These are phyloP conservation scores for Diacarnus erythraeanus DNA, from an alignment of 37 sponge, comb jelly and placozoan genomes.

Conservation along the genomic window DNA sequence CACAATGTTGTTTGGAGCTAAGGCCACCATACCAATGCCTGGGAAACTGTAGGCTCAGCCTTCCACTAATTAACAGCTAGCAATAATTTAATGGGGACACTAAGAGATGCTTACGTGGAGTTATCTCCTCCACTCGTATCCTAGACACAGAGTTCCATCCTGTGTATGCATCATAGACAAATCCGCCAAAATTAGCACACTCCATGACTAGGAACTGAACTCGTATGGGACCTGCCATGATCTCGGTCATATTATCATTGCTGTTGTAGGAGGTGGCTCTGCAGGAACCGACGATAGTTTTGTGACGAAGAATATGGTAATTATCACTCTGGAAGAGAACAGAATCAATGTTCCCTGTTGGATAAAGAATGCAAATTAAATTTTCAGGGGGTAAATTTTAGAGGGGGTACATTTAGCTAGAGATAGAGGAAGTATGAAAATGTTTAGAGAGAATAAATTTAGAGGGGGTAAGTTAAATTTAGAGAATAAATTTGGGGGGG, in stretches of 20 bases:
- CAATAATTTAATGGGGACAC: too few species aligned
- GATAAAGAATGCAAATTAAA: too few species aligned
- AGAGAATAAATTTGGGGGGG: too few species aligned
- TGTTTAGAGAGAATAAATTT: too few species aligned
- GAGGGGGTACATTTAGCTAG: too few species aligned
- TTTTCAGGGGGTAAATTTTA: too few species aligned
- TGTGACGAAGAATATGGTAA: conserved; percentile 28
- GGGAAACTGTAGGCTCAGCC: too few species aligned
- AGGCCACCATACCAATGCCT: too few species aligned
- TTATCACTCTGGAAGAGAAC: conserved; percentile 24
- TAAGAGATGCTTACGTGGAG: conserved; percentile 23
- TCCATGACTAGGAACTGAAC: conserved; percentile 57
- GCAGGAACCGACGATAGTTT: conserved; percentile 14
- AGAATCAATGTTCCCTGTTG: conserved; percentile 22
- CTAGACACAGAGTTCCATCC: conserved; percentile 68
- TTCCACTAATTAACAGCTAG: too few species aligned
- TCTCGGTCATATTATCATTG: not conserved
- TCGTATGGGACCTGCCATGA: conserved; percentile 13
- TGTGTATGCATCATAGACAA: conserved; percentile 72
- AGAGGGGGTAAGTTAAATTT: too few species aligned
- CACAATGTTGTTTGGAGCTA: too few species aligned
- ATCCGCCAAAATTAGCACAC: conserved; percentile 51
- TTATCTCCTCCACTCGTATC: conserved; percentile 57
- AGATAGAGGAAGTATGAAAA: too few species aligned
- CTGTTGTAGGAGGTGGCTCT: not conserved